Percentiles rank a stretch among this genome's conserved stretches.
Evolutionary conservation across 2,113 vertebrate species (phyloP).

Genomic region (Sorex fumeus): DNA sequence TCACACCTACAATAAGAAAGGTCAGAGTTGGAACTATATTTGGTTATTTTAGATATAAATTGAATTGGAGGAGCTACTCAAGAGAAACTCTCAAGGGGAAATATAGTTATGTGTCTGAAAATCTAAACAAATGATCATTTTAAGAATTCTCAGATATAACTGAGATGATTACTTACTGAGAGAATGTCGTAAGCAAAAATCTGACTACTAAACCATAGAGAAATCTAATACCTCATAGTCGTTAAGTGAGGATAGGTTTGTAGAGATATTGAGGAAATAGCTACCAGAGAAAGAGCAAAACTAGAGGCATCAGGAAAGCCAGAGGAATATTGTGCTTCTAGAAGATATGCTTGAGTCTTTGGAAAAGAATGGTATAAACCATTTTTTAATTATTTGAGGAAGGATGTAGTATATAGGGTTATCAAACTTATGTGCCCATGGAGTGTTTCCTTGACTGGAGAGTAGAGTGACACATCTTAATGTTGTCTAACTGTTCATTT

Average conservation of each 20-base stretch:
- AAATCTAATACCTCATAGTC: not conserved
- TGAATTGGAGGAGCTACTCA: not conserved
- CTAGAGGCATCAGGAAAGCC: not conserved
- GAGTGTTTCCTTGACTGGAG: not conserved
- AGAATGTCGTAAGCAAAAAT: not conserved
- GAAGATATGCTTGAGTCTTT: not conserved
- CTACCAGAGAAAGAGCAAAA: not conserved
- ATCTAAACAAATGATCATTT: not conserved
- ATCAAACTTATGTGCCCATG: not conserved
- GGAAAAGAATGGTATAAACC: not conserved
- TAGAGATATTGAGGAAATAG: not conserved
- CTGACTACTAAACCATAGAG: not conserved
- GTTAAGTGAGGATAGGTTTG: not conserved
- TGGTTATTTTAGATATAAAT: not conserved
- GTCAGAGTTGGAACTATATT: not conserved
- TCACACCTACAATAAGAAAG: not conserved
- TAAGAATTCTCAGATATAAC: not conserved
- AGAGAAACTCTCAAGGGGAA: not conserved
- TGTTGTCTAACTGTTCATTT: not conserved
- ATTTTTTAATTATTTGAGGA: conserved; percentile 9
- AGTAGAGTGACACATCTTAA: not conserved
- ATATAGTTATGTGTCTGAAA: not conserved
- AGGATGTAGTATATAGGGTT: not conserved
- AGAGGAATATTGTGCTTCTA: not conserved
- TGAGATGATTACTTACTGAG: not conserved